A percentile compares a stretch with the other conserved stretches of the same genome.
Conservation (phyloP, 1,140 invertebrate genomes). For the Lithobius niger region DNA sequence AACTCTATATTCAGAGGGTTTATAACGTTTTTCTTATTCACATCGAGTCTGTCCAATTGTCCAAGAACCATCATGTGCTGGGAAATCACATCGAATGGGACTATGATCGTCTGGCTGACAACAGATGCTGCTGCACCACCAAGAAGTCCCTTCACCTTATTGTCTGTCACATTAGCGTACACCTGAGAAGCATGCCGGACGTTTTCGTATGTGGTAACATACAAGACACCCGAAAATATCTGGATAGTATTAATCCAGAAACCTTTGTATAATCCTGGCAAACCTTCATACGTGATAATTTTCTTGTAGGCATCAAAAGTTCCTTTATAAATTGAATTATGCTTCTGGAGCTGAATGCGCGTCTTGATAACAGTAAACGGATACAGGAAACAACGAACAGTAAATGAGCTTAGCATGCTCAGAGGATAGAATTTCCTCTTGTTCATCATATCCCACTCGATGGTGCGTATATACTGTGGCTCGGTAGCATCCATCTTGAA, state of each 20-base stretch:
- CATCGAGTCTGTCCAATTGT: conserved; percentile 12
- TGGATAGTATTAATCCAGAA: conserved; percentile 85
- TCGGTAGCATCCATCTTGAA: background rate
- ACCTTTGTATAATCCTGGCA: conserved; percentile 79
- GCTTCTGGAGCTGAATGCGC: conserved; percentile 56
- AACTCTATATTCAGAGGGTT: conserved; percentile 6
- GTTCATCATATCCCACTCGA: conserved; percentile 99
- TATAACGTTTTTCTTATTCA: conserved; percentile 29
- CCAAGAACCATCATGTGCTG: conserved; percentile 94
- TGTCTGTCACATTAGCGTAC: conserved; percentile 29
- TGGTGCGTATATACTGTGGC: conserved; percentile 51
- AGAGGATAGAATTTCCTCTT: conserved; percentile 83
- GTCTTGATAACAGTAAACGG: conserved; percentile 95
- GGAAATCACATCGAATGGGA: conserved; percentile 90
- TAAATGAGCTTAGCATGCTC: conserved; percentile 72
- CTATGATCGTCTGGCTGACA: conserved; percentile 88
- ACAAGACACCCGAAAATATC: conserved; percentile 75
- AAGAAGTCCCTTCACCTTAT: conserved; percentile 25
- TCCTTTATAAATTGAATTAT: conserved; percentile 38
- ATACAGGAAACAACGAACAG: conserved; percentile 79
- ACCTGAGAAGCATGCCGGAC: conserved; percentile 63
- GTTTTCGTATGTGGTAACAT: conserved; percentile 91
- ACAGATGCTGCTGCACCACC: conserved; percentile 75
- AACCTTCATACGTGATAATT: conserved; percentile 76
- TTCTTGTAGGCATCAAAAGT: conserved; percentile 82